Conservation (phyloP, 2,797 vertebrate species). For the Buceros bicornis region DNA sequence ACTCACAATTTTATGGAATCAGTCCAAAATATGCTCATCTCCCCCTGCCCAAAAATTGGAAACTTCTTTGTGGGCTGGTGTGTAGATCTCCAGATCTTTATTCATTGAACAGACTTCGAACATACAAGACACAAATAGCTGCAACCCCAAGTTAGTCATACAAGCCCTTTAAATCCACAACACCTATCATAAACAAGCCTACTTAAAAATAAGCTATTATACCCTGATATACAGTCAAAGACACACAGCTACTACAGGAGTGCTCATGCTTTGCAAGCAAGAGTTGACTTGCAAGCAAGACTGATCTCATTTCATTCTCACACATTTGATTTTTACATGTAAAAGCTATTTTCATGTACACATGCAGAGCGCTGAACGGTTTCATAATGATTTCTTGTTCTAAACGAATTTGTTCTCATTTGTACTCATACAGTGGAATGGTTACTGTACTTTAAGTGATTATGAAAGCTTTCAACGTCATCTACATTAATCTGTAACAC, state of each 20-base stretch:
- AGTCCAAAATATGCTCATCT: not conserved
- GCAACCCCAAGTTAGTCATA: not conserved
- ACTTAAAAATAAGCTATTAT: not conserved
- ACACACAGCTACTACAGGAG: not conserved
- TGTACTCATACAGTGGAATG: not conserved
- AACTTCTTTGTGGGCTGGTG: not conserved
- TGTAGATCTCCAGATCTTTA: not conserved
- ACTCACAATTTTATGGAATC: not conserved
- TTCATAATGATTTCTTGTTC: not conserved
- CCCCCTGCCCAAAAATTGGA: rapidly evolving
- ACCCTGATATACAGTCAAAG: not conserved
- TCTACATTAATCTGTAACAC: not conserved
- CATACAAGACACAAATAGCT: not conserved
- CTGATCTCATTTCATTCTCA: not conserved
- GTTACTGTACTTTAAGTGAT: not conserved
- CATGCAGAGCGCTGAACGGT: not conserved
- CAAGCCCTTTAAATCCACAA: not conserved
- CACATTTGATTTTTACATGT: not conserved
- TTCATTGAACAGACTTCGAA: not conserved
- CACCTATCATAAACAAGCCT: not conserved
- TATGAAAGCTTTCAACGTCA: not conserved
- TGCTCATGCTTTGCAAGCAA: not conserved
- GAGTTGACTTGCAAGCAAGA: not conserved
- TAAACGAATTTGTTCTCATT: not conserved
- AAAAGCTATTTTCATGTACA: not conserved